phyloP scores from a whole-genome alignment of 2,797 vertebrate genomes.

The Tangara arthus region DNA sequence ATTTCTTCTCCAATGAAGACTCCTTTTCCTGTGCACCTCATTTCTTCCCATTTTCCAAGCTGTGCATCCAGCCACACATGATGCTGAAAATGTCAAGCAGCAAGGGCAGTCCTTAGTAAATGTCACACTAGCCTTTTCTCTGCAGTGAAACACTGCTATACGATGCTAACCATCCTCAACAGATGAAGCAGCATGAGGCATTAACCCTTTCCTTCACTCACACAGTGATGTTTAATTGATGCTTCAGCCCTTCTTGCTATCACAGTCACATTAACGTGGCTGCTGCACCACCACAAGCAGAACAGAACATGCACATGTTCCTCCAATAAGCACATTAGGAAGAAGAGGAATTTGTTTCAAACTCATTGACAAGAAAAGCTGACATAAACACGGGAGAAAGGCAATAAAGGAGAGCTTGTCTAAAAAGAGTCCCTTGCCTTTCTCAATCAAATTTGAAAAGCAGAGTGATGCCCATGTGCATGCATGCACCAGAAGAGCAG shows the following conservation, averaged over 20 bases:
- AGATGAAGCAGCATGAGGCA: neutral
- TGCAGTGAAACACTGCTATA: neutral
- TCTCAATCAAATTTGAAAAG: neutral
- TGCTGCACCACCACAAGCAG: neutral
- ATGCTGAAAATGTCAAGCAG: conserved; percentile 19
- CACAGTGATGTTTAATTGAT: neutral
- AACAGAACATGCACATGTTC: neutral
- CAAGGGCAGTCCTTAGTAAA: conserved; percentile 40
- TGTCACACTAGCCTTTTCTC: conserved; percentile 37
- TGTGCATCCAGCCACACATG: neutral
- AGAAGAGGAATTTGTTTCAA: neutral
- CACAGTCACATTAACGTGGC: neutral
- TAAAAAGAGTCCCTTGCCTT: neutral
- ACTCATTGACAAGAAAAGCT: neutral
- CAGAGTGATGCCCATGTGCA: fast-evolving
- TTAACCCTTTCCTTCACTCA: neutral
- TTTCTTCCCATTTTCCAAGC: neutral
- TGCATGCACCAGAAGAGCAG: neutral
- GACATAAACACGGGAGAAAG: neutral
- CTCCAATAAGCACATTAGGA: neutral
- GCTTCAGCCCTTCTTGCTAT: neutral
- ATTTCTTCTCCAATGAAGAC: neutral
- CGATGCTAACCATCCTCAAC: conserved; percentile 9
- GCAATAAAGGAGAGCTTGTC: neutral
- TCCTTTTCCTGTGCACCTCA: fast-evolving